Conservation (phyloP, 2,113 vertebrate genomes). For the Emydocephalus ijimae region DNA sequence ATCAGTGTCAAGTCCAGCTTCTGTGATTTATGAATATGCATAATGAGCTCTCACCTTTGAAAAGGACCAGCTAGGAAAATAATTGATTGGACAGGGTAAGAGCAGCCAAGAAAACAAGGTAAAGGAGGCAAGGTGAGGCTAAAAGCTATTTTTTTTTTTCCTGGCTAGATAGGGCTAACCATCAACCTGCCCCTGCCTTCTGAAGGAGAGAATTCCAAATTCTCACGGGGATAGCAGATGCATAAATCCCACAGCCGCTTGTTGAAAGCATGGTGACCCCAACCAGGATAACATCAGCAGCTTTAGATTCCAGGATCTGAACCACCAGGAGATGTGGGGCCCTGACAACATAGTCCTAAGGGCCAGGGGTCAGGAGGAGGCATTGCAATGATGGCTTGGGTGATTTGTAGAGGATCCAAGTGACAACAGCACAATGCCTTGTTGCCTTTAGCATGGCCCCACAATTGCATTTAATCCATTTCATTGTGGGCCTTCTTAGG, state of each 20-base stretch:
- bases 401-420: not conserved
- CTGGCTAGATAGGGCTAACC: conserved; percentile 36
- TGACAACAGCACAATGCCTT: not conserved
- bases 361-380: not conserved
- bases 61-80: conserved; percentile 73
- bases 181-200: not conserved
- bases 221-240: not conserved
- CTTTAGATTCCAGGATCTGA: not conserved
- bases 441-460: not conserved
- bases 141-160: not conserved
- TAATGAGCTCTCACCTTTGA: conserved; percentile 72
- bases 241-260: not conserved
- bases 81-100: conserved; percentile 85
- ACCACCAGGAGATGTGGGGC: not conserved
- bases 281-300: not conserved
- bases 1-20: conserved; percentile 74
- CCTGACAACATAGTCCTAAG: not conserved
- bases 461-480: not conserved
- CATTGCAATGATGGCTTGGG: not conserved
- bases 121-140: conserved; percentile 2
- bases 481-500: not conserved
- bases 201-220: conserved; percentile 16
- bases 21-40: conserved; percentile 82
- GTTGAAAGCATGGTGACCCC: not conserved
- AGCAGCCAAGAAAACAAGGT: conserved; percentile 53